Conservation (phyloP, 1,140 invertebrate species). For the Drosophila obscura region DNA sequence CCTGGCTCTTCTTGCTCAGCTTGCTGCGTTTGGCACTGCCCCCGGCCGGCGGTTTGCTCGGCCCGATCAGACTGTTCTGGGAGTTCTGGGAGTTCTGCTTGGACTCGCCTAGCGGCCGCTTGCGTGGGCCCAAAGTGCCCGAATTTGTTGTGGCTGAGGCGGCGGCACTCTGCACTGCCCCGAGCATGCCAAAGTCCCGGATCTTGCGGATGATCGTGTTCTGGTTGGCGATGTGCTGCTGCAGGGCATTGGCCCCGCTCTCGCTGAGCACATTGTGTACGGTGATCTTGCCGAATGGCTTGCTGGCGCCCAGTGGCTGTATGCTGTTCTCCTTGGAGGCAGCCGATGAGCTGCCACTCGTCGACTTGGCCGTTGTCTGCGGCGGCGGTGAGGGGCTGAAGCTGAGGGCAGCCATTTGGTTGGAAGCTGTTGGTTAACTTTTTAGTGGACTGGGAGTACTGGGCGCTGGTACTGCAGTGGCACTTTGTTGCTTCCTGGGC, state of each 20-base stretch:
- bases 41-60: conserved; percentile 4
- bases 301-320: conserved; percentile 33
- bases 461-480: not conserved
- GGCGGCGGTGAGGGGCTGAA: conserved; percentile 44
- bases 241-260: conserved; percentile 68
- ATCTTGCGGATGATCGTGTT: conserved; percentile 81
- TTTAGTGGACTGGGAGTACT: not conserved
- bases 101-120: conserved; percentile 51
- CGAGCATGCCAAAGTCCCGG: conserved; percentile 79
- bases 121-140: conserved; percentile 23
- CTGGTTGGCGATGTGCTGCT: conserved; percentile 66
- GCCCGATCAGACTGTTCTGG: not conserved
- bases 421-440: not conserved
- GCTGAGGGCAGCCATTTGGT: conserved; percentile 62
- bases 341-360: not conserved
- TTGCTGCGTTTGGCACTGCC: conserved; percentile 38
- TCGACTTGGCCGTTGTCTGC: conserved; percentile 8
- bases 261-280: conserved; percentile 79
- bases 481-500: conserved; percentile 1
- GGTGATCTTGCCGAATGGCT: conserved; percentile 75
- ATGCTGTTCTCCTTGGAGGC: conserved; percentile 30
- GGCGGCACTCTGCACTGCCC: conserved; percentile 66
- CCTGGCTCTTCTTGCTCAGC: conserved; percentile 25
- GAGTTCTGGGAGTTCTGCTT: conserved; percentile 38
- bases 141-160: conserved; percentile 12